Evolutionary conservation across 2,888 invertebrate genomes (phyloP).

Genomic region (Eupithecia subumbrata): DNA sequence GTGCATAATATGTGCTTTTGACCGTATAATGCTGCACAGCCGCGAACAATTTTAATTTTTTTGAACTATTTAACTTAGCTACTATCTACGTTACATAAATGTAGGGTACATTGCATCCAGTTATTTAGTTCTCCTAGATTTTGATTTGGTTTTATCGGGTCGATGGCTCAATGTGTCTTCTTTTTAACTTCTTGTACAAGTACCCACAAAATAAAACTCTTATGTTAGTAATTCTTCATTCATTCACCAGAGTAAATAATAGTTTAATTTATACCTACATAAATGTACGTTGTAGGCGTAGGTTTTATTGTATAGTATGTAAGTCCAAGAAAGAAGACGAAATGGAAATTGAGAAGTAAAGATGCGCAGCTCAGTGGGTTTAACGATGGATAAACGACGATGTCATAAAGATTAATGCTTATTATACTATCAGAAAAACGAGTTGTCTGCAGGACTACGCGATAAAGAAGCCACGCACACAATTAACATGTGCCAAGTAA

Average conservation of each 20-base stretch:
- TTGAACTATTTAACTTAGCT: neutral
- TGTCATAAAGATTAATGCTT: slow-evolving; percentile 1
- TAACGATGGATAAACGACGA: neutral
- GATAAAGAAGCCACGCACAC: slow-evolving; percentile 6
- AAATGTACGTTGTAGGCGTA: neutral
- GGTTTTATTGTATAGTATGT: neutral
- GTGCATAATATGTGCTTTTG: neutral
- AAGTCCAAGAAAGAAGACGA: neutral
- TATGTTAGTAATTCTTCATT: neutral
- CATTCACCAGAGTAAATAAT: neutral
- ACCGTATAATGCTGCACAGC: neutral
- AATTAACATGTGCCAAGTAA: slow-evolving; percentile 6
- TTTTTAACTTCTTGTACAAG: neutral
- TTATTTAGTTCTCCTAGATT: too few relatives aligned
- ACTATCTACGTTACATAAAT: neutral
- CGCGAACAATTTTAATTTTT: neutral
- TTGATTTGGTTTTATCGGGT: neutral
- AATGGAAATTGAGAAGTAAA: neutral
- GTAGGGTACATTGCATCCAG: too few relatives aligned
- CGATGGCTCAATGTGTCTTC: slow-evolving; percentile 1
- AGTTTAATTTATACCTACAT: neutral
- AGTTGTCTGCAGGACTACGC: neutral
- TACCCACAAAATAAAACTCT: neutral
- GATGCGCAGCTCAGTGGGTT: neutral
- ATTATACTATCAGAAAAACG: neutral